phyloP scores from a whole-genome alignment of 2,888 invertebrate species.

The Opisthograptis luteolata region DNA sequence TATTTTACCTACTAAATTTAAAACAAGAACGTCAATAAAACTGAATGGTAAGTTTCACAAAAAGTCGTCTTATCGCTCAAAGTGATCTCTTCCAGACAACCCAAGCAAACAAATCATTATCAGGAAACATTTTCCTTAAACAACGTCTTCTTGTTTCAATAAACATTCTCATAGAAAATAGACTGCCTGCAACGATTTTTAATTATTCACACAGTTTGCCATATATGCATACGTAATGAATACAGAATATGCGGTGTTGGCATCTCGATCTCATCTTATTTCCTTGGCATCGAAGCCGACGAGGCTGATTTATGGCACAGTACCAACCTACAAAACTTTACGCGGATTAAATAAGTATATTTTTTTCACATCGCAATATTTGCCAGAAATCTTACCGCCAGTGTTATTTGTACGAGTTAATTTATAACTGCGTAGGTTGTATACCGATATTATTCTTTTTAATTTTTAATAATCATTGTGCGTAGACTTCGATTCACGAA shows the following conservation, averaged over 20 bases:
- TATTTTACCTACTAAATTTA: no score
- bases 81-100: no score
- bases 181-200: slow-evolving; percentile 4
- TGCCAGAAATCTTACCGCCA: slow-evolving; percentile 49
- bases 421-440: slow-evolving; percentile 45
- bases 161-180: not conserved
- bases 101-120: no score
- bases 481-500: no score
- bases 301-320: slow-evolving; percentile 70
- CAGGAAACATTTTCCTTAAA: no score
- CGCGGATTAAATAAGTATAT: slow-evolving; percentile 74
- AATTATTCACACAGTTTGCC: slow-evolving; percentile 27
- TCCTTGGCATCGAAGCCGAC: slow-evolving; percentile 80
- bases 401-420: slow-evolving; percentile 43
- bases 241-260: slow-evolving; percentile 59
- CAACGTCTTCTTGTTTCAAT: no score
- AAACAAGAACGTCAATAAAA: no score
- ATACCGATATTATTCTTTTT: slow-evolving; percentile 25
- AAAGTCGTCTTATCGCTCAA: no score
- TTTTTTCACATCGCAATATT: slow-evolving; percentile 57
- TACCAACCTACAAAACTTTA: slow-evolving; percentile 78
- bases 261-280: slow-evolving; percentile 81
- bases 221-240: slow-evolving; percentile 30
- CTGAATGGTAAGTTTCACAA: no score
- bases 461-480: slow-evolving; percentile 24